Percentiles rank a stretch among this genome's conserved stretches.
phyloP scores from a whole-genome alignment of 2,113 vertebrate species.

The Zosterops borbonicus region DNA sequence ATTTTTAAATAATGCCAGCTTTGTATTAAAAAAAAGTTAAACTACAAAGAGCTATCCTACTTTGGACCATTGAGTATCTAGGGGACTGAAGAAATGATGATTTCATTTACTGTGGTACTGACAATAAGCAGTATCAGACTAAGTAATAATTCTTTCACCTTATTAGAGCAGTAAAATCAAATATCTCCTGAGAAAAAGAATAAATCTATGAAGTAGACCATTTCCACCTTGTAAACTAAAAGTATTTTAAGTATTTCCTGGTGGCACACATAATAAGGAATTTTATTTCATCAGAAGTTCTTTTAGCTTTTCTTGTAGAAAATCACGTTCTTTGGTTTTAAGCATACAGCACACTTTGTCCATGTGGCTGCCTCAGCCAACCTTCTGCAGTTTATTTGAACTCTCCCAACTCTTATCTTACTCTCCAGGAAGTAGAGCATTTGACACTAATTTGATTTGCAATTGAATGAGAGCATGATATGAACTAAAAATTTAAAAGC shows the following conservation, averaged over 20 bases:
- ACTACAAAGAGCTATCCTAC: not conserved
- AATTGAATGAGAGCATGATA: not conserved
- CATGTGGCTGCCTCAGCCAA: not conserved
- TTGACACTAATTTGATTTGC: not conserved
- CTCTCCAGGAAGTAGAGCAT: not conserved
- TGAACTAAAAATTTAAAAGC: not conserved
- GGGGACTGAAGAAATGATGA: not conserved
- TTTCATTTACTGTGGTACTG: not conserved
- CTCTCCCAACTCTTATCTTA: not conserved
- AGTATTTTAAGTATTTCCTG: not conserved
- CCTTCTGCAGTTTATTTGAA: not conserved
- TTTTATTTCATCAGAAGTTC: not conserved
- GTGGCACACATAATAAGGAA: not conserved
- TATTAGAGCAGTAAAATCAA: not conserved
- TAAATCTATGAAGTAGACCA: not conserved
- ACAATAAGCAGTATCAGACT: not conserved
- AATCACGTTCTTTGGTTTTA: slow-evolving; percentile 31
- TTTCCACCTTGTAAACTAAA: not conserved
- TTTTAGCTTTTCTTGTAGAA: not conserved
- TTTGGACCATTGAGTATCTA: not conserved
- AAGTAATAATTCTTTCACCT: not conserved
- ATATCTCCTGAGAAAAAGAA: not conserved
- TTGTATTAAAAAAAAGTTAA: not conserved
- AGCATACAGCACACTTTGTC: not conserved
- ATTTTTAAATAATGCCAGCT: not conserved